Percentiles rank a stretch among this genome's conserved stretches.
These are phyloP conservation scores for Drosophila parvula DNA, from an alignment of 1,140 invertebrate genomes.

Conservation along the genomic window DNA sequence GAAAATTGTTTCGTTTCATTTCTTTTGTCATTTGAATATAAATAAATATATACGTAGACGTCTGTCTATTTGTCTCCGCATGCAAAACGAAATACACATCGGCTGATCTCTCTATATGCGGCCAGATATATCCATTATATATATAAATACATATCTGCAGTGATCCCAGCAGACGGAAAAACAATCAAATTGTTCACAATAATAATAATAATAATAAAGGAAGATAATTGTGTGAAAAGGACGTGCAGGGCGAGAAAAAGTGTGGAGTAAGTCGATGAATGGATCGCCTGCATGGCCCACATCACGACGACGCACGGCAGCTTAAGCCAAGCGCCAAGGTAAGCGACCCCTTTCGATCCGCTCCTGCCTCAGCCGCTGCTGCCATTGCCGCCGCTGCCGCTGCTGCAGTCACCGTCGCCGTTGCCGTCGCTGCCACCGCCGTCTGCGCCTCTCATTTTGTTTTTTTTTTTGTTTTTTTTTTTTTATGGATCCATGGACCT, in stretches of 20 bases:
- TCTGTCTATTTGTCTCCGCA: conserved; percentile 69
- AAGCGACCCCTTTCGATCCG: conserved; percentile 42
- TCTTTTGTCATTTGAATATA: conserved; percentile 82
- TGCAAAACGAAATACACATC: conserved; percentile 44
- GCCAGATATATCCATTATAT: conserved; percentile 1
- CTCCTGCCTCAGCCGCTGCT: neutral
- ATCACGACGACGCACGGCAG: conserved; percentile 81
- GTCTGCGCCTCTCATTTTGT: conserved; percentile 7
- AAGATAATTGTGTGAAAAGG: neutral
- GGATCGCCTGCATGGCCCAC: conserved; percentile 83
- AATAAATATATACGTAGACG: conserved; percentile 74
- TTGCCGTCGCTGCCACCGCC: neutral
- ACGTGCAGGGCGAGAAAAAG: conserved; percentile 32
- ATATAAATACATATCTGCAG: neutral
- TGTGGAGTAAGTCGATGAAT: conserved; percentile 70
- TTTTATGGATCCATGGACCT: conserved; percentile 6
- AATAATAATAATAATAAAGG: conserved; percentile 1
- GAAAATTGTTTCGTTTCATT: conserved; percentile 80
- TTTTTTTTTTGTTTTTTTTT: neutral
- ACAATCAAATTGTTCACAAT: conserved; percentile 9
- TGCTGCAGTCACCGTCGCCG: conserved; percentile 9
- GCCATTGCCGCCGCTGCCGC: neutral
- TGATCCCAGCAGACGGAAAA: conserved; percentile 13
- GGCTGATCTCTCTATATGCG: conserved; percentile 33
- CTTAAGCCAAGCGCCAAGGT: conserved; percentile 84